Evolutionary conservation across 2,888 invertebrate species (phyloP), one percentile per base, ranked within the genome.

Genomic region (Leucania comma): DNA sequence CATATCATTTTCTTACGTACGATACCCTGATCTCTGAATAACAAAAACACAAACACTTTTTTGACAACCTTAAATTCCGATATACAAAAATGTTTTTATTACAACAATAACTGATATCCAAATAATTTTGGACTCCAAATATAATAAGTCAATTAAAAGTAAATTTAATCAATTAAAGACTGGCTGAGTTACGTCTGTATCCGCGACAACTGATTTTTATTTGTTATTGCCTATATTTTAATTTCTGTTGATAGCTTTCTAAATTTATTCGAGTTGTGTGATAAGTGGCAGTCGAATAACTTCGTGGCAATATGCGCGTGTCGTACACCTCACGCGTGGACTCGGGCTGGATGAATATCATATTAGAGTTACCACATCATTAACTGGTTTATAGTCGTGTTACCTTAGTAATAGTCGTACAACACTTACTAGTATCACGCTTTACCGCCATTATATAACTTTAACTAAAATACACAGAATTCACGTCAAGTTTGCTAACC

Each of bases 281-380:
- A 86, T 91, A 90, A 90, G 88, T 87, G 85, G 87, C 80, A 87
- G 87, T 87, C 85, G 84, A 82, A 86, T 84, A 87, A 87, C 80
- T 75, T 75, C 87, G 86, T 86, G 87, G 88, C 88, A 84, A 85
- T 87, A 86, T 87, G 84, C 85, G 87, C 85, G 88, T 87, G 85
- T 83, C 80, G 79, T 83, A 81, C 78, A 85, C 78, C 80, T 78
- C 76, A 68, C 68, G 35, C 35, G 35, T 57, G 57, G 57, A 69
- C 51, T 70, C 67, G 72, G 80, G 80, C 82, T 87, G 84, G 87
- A 88, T 88, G 88, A 87, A 90, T 90, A 89, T 89, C 81, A 89
- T 89, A 89, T 89, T 88, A 88, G 88, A 88, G 88, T 91, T 91
- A 90, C 89, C 89, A 90, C 90, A 90, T 88, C 88, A 88, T 90